phyloP scores from a whole-genome alignment of 2,113 vertebrate species.

The Siniperca chuatsi region DNA sequence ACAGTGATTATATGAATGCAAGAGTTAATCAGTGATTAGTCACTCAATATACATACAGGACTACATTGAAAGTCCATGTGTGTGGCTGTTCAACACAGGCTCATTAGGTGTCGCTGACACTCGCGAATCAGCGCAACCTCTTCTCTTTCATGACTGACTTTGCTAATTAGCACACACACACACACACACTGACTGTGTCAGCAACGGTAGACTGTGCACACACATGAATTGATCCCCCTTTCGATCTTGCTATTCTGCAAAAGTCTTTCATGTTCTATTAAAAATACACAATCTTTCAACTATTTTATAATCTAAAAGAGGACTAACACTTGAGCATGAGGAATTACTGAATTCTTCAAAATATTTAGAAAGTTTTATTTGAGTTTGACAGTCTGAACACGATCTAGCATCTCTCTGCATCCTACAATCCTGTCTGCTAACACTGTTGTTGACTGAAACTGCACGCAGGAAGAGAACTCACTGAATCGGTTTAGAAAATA shows the following conservation, averaged over 20 bases:
- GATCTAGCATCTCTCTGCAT: not conserved
- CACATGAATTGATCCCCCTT: constrained; percentile 61
- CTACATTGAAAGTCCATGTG: constrained; percentile 2
- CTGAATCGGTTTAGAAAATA: not conserved
- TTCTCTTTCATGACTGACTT: constrained; percentile 42
- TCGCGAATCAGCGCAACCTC: constrained; percentile 52
- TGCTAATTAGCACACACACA: constrained; percentile 62
- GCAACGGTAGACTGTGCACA: constrained; percentile 51
- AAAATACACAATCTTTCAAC: too few species aligned
- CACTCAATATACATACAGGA: constrained; percentile 14
- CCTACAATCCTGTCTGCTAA: not conserved
- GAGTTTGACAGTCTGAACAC: too few species aligned
- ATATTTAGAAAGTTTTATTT: too few species aligned
- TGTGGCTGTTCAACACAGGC: constrained; percentile 13
- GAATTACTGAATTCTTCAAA: too few species aligned
- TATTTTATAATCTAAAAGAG: too few species aligned
- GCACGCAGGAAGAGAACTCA: not conserved
- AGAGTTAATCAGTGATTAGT: constrained; percentile 63
- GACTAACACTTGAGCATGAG: too few species aligned
- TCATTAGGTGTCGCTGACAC: constrained; percentile 51
- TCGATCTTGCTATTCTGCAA: constrained; percentile 8
- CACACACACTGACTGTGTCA: constrained; percentile 65
- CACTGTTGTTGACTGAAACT: too few species aligned
- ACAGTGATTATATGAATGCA: constrained; percentile 48
- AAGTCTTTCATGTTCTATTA: not conserved